Percentiles rank a stretch among this genome's conserved stretches.
phyloP scores from a whole-genome alignment of 2,888 invertebrate species.

The Notocelia uddmanniana region DNA sequence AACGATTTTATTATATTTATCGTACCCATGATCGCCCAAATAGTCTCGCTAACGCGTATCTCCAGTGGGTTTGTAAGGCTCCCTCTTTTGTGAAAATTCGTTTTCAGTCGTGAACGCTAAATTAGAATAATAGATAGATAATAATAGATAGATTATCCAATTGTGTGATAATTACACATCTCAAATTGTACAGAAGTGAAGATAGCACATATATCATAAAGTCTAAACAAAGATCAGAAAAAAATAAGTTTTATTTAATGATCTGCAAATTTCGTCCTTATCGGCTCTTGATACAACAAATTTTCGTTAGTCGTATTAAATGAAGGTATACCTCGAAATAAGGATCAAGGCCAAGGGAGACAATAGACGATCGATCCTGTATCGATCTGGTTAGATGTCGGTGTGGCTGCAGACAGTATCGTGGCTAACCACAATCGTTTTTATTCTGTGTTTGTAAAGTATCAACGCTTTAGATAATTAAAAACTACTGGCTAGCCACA shows the following conservation, averaged over 20 bases:
- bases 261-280: too few relatives aligned
- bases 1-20: constrained; percentile 58
- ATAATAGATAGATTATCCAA: too few relatives aligned
- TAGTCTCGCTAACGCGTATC: constrained; percentile 30
- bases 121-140: background rate
- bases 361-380: too few relatives aligned
- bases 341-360: background rate
- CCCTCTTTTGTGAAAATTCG: background rate
- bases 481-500: background rate
- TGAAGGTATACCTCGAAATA: background rate
- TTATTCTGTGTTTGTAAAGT: background rate
- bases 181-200: background rate
- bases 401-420: background rate
- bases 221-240: too few relatives aligned
- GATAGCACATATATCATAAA: background rate
- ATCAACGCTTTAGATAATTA: background rate
- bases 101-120: background rate
- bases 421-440: background rate
- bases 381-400: too few relatives aligned
- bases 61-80: constrained; percentile 13
- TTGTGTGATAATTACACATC: background rate
- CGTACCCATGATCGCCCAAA: constrained; percentile 39
- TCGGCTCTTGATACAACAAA: too few relatives aligned
- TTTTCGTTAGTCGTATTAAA: background rate
- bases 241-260: too few relatives aligned